Conservation (phyloP, 2,888 invertebrate genomes). For the Mesorhabditis belari region DNA sequence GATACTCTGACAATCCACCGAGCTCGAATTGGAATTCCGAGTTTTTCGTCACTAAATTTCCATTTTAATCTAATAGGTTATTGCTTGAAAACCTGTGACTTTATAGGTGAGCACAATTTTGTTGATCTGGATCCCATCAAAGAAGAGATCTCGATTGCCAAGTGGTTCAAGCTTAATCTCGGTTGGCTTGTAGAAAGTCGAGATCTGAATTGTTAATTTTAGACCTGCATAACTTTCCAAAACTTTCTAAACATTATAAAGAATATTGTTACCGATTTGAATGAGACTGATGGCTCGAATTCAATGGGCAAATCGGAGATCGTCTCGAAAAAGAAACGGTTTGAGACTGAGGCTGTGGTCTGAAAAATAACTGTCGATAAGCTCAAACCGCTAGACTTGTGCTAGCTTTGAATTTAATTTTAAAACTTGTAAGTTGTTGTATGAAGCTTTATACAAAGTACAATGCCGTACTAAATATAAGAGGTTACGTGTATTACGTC, state of each 20-base stretch:
- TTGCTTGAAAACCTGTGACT: slow-evolving; percentile 57
- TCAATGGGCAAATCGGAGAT: slow-evolving; percentile 66
- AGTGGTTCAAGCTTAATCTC: slow-evolving; percentile 76
- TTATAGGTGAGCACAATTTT: slow-evolving; percentile 79
- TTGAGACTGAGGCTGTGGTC: neutral
- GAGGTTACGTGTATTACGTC: no score
- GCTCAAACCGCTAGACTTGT: neutral
- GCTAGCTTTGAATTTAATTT: no score
- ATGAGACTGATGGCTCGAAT: slow-evolving; percentile 62
- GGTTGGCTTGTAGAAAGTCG: slow-evolving; percentile 63
- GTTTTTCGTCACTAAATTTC: slow-evolving; percentile 35
- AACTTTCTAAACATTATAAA: neutral
- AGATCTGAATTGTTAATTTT: slow-evolving; percentile 5
- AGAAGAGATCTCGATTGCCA: slow-evolving; percentile 74
- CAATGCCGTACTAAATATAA: neutral
- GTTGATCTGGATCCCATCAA: slow-evolving; percentile 76
- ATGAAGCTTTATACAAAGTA: neutral
- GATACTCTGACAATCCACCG: slow-evolving; percentile 73
- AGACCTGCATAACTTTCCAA: neutral
- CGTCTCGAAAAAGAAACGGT: slow-evolving; percentile 3
- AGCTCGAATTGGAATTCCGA: slow-evolving; percentile 59
- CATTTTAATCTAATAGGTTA: slow-evolving; percentile 2
- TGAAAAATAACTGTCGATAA: neutral
- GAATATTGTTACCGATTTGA: slow-evolving; percentile 7
- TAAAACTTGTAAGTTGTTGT: no score